phyloP scores from a whole-genome alignment of 2,888 invertebrate species.

The Agrenia bidenticulata region DNA sequence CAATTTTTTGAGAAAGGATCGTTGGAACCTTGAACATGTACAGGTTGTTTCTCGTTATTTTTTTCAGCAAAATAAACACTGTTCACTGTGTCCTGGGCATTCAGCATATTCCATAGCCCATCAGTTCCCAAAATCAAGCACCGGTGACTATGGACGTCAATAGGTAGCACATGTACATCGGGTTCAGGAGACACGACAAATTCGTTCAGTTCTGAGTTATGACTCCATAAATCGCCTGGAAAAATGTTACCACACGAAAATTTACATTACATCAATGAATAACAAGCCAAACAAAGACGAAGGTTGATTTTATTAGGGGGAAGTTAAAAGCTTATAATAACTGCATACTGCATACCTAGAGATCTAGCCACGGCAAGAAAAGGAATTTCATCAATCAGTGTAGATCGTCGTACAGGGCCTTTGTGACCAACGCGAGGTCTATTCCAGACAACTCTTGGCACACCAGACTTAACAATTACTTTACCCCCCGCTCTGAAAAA shows the following conservation, averaged over 20 bases:
- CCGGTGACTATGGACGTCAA: constrained; percentile 71
- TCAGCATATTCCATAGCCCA: constrained; percentile 94
- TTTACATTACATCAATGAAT: no score
- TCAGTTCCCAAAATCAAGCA: constrained; percentile 96
- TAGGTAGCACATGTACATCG: constrained; percentile 82
- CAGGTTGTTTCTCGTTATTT: constrained; percentile 65
- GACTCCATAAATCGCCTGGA: constrained; percentile 92
- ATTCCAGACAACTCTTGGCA: constrained; percentile 96
- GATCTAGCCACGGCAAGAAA: constrained; percentile 95
- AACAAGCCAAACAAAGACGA: no score
- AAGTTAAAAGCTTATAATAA: no score
- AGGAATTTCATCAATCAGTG: constrained; percentile 89
- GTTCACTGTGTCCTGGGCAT: constrained; percentile 77
- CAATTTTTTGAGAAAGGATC: constrained; percentile 59
- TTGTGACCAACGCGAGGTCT: constrained; percentile 79
- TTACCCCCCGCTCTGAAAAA: constrained; percentile 51
- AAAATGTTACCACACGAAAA: constrained; percentile 27
- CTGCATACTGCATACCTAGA: constrained; percentile 72
- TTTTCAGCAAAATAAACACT: constrained; percentile 79
- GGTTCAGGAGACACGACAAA: constrained; percentile 98
- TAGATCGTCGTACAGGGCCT: constrained; percentile 85
- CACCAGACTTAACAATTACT: constrained; percentile 73
- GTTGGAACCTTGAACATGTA: constrained; percentile 11
- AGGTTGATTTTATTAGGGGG: no score
- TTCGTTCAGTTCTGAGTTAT: constrained; percentile 83